A percentile compares a stretch with the other conserved stretches of the same genome.
Evolutionary conservation across 2,113 vertebrate species (phyloP).

Genomic region (Rafetus swinhoei): DNA sequence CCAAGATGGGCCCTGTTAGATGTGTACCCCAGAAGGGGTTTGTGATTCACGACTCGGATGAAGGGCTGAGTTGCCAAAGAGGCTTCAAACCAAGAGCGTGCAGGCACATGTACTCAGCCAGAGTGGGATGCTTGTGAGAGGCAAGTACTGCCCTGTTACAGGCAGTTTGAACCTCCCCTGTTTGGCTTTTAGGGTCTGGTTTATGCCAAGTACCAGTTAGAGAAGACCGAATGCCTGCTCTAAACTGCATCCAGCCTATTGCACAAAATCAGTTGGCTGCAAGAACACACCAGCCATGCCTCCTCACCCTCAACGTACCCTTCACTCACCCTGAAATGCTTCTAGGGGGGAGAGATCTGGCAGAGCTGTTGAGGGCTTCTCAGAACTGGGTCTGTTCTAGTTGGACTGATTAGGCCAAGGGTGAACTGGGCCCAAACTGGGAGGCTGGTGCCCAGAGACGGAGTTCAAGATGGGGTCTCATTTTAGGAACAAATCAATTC

Average conservation of each 20-base stretch:
- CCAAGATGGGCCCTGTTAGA: no score
- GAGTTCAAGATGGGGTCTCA: conserved; percentile 16
- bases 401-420: no score
- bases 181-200: neutral
- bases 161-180: neutral
- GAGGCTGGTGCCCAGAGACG: neutral
- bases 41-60: no score
- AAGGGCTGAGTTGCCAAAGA: no score
- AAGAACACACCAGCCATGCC: neutral
- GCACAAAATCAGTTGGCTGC: neutral
- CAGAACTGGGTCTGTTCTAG: neutral
- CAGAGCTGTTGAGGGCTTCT: neutral
- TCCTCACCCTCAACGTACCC: no score
- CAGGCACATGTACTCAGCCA: no score
- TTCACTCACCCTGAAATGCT: neutral
- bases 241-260: neutral
- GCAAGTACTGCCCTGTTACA: no score
- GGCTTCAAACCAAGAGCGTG: no score
- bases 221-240: neutral
- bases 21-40: no score
- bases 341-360: neutral
- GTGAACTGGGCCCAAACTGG: neutral
- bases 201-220: neutral
- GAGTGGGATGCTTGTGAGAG: no score
- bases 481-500: conserved; percentile 52